These are phyloP conservation scores for Eledona agricola DNA, from an alignment of 2,888 invertebrate species.

Conservation along the genomic window DNA sequence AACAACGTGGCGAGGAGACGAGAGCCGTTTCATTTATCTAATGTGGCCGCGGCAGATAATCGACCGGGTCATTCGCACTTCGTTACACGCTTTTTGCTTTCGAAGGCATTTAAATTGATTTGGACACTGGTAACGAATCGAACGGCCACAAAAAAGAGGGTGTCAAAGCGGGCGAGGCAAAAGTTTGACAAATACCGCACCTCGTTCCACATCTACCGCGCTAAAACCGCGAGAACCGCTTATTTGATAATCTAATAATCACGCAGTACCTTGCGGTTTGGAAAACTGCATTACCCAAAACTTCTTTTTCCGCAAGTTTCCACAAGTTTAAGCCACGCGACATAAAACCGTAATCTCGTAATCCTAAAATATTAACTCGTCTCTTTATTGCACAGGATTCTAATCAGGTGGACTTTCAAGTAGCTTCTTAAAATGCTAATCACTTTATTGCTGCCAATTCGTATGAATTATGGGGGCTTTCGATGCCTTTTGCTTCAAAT, in stretches of 20 bases:
- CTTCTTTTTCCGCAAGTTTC: no score
- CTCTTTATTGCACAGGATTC: no score
- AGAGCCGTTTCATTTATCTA: constrained; percentile 26
- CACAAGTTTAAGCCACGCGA: no score
- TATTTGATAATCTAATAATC: constrained; percentile 20
- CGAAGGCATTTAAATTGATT: constrained; percentile 38
- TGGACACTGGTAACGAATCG: constrained; percentile 35
- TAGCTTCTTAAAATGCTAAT: no score
- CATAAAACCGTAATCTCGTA: no score
- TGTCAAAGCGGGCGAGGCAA: constrained; percentile 31
- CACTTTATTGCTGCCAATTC: no score
- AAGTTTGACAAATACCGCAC: constrained; percentile 39
- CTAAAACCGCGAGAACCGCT: constrained; percentile 17
- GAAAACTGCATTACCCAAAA: no score
- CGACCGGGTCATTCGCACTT: constrained; percentile 34
- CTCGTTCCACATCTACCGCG: constrained; percentile 14
- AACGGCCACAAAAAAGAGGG: constrained; percentile 30
- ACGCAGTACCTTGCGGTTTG: no score
- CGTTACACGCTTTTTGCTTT: constrained; percentile 32
- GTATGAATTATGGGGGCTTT: no score
- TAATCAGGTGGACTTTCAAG: no score
- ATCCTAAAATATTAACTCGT: no score
- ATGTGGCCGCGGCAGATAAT: constrained; percentile 19
- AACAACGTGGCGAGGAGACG: constrained; percentile 10
- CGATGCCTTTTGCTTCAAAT: no score